A percentile compares a stretch with the other conserved stretches of the same genome.
phyloP scores from a whole-genome alignment of 1,140 invertebrate species.

The Sogatella furcifera region DNA sequence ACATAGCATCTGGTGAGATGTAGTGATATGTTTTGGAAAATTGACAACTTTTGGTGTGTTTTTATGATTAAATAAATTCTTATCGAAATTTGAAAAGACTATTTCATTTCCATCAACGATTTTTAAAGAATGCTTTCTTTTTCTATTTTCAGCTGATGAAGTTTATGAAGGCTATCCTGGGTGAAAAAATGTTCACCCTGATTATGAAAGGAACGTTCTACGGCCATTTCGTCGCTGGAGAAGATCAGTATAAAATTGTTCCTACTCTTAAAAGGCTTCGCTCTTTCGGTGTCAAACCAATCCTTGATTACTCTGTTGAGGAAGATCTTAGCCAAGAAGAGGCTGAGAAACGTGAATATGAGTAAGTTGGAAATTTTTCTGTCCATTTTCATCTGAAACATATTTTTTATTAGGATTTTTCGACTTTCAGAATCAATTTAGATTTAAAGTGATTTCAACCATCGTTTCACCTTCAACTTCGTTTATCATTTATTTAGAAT shows the following conservation, averaged over 20 bases:
- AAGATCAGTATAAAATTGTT: constrained; percentile 77
- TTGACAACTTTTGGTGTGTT: no score
- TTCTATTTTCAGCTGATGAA: constrained; percentile 75
- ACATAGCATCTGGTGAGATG: no score
- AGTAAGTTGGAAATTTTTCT: constrained; percentile 47
- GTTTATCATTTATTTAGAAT: no score
- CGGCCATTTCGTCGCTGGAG: constrained; percentile 96
- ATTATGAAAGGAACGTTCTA: constrained; percentile 94
- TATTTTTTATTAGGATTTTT: no score
- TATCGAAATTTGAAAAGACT: no score
- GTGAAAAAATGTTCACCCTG: constrained; percentile 71
- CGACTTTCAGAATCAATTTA: no score
- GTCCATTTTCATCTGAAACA: no score
- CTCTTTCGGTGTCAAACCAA: constrained; percentile 95
- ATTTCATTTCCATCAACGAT: no score
- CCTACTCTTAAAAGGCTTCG: constrained; percentile 72
- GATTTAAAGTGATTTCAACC: no score
- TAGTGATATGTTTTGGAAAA: no score
- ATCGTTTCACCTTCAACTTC: no score
- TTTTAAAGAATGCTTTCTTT: constrained; percentile 18
- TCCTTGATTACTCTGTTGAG: constrained; percentile 97
- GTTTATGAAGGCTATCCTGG: constrained; percentile 63
- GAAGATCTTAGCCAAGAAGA: constrained; percentile 88
- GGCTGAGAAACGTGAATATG: constrained; percentile 81
- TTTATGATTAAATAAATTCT: no score